Percentiles rank a stretch among this genome's conserved stretches.
These are phyloP conservation scores for Phengaris arion DNA, from an alignment of 2,888 invertebrate species.

Conservation along the genomic window DNA sequence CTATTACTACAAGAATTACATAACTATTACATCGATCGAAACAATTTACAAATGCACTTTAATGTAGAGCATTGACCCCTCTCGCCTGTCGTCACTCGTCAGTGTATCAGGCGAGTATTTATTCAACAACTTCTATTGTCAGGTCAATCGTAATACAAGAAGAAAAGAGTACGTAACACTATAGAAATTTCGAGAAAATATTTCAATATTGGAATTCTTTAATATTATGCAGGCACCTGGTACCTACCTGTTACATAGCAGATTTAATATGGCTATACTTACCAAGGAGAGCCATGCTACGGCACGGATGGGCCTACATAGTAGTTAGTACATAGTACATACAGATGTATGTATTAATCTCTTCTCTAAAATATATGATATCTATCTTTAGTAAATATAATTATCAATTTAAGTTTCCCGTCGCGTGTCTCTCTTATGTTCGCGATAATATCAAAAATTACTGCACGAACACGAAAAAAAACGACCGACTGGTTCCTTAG, in stretches of 20 bases:
- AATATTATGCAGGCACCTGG: not conserved
- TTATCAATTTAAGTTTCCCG: too few relatives aligned
- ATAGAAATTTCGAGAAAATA: too few relatives aligned
- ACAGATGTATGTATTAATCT: too few relatives aligned
- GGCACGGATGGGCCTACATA: not conserved
- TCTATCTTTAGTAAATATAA: too few relatives aligned
- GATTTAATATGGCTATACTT: not conserved
- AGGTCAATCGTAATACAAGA: conserved; percentile 35
- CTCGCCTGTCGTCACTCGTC: conserved; percentile 32
- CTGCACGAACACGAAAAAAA: too few relatives aligned
- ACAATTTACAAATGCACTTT: conserved; percentile 19
- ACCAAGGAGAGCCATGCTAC: not conserved
- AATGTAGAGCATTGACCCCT: conserved; percentile 39
- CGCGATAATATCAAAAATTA: too few relatives aligned
- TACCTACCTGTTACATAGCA: not conserved
- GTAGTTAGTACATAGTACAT: too few relatives aligned
- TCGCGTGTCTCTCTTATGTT: too few relatives aligned
- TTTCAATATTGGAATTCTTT: too few relatives aligned
- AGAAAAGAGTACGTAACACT: not conserved
- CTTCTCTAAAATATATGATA: too few relatives aligned
- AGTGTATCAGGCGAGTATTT: conserved; percentile 40
- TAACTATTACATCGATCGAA: conserved; percentile 25
- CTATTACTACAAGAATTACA: not conserved
- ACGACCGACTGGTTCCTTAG: too few relatives aligned
- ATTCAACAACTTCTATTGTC: conserved; percentile 36